Conservation (phyloP, 2,797 vertebrate genomes). For the Harpia harpyja region DNA sequence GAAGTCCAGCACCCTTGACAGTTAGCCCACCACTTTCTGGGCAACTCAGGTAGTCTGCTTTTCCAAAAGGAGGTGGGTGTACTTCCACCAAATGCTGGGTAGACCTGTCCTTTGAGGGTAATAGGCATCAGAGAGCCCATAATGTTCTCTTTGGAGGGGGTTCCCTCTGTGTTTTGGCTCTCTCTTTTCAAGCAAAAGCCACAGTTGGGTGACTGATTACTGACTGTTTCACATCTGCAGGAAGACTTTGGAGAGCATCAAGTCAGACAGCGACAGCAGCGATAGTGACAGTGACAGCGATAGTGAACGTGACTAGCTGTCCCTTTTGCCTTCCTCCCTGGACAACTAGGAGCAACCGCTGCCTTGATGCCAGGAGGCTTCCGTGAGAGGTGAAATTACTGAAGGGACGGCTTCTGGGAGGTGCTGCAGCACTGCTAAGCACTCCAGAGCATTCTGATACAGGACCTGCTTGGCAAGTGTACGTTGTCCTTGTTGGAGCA, state of each 20-base stretch:
- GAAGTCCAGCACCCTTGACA: not conserved
- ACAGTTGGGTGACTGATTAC: not conserved
- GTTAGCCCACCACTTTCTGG: not conserved
- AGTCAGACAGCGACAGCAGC: constrained; percentile 38
- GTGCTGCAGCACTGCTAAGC: not conserved
- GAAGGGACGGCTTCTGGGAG: not conserved
- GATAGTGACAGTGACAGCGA: constrained; percentile 21
- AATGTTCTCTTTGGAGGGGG: not conserved
- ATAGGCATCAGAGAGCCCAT: not conserved
- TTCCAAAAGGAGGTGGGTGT: not conserved
- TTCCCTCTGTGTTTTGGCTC: not conserved
- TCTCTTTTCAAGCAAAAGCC: not conserved
- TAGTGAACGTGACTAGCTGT: constrained; percentile 25
- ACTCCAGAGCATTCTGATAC: fast-evolving
- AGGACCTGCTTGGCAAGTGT: not conserved
- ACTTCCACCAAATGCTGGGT: not conserved
- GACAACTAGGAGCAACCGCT: fast-evolving
- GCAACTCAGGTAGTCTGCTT: not conserved
- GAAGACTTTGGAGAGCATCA: constrained; percentile 65
- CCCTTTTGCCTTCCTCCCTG: not conserved
- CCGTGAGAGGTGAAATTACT: not conserved
- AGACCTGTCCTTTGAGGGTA: not conserved
- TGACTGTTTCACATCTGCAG: constrained; percentile 54
- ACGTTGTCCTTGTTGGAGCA: fast-evolving
- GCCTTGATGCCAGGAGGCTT: not conserved